A percentile compares a stretch with the other conserved stretches of the same genome.
phyloP scores from a whole-genome alignment of 64 coral and sea anemone genomes.

The Anthopleura sola region DNA sequence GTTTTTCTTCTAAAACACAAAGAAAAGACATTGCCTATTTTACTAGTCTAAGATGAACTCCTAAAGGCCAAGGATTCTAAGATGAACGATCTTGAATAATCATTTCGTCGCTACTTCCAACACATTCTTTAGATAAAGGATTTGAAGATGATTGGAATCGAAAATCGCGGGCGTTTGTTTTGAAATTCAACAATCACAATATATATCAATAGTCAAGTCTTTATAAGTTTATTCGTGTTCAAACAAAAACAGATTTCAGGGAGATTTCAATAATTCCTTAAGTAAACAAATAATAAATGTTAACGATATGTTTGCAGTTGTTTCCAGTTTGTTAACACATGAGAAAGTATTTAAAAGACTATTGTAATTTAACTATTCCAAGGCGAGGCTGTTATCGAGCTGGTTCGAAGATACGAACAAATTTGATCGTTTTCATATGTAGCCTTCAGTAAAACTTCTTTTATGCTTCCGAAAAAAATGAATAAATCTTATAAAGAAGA shows the following conservation, averaged over 20 bases:
- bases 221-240: not conserved
- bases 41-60: not conserved
- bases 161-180: not conserved
- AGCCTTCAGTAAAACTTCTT: too few relatives aligned
- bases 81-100: too few relatives aligned
- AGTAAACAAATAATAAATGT: not conserved
- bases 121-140: not conserved
- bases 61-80: too few relatives aligned
- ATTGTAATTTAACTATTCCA: not conserved
- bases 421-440: not conserved
- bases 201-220: not conserved
- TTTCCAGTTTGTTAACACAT: not conserved
- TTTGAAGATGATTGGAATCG: not conserved
- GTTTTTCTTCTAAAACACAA: not conserved
- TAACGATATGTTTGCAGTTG: conserved; percentile 6
- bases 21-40: not conserved
- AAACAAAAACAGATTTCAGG: not conserved
- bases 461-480: too few relatives aligned
- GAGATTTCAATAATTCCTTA: not conserved
- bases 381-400: not conserved
- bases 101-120: not conserved
- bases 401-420: not conserved
- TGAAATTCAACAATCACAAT: not conserved
- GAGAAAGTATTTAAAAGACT: not conserved
- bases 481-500: too few relatives aligned